Evolutionary conservation across 2,888 invertebrate genomes (phyloP).

Genomic region (Stenurella melanura): DNA sequence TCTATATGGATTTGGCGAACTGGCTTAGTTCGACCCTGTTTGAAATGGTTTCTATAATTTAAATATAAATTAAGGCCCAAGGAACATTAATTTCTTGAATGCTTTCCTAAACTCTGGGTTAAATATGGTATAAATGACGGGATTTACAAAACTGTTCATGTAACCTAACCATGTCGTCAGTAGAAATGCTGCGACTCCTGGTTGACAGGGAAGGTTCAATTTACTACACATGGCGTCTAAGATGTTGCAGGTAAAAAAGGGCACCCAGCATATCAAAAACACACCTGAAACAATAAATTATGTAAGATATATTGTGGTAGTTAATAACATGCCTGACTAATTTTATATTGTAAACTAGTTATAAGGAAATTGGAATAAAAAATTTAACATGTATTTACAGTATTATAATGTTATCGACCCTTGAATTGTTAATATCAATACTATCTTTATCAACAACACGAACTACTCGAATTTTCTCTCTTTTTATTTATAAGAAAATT

Average conservation of each 20-base stretch:
- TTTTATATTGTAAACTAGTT: too few species aligned
- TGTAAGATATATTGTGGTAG: slow-evolving; percentile 44
- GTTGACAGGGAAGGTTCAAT: slow-evolving; percentile 84
- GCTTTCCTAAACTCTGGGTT: slow-evolving; percentile 99
- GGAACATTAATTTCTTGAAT: slow-evolving; percentile 92
- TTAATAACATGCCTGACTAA: not conserved
- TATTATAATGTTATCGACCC: too few species aligned
- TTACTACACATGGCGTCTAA: slow-evolving; percentile 97
- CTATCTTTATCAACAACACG: too few species aligned
- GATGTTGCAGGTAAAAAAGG: slow-evolving; percentile 98
- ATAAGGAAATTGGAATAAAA: too few species aligned
- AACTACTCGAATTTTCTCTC: too few species aligned
- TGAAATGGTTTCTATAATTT: not conserved
- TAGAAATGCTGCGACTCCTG: slow-evolving; percentile 92
- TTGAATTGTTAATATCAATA: too few species aligned
- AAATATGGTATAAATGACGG: slow-evolving; percentile 95
- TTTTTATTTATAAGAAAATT: too few species aligned
- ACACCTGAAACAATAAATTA: slow-evolving; percentile 83
- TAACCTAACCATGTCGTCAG: slow-evolving; percentile 98
- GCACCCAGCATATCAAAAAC: slow-evolving; percentile 98
- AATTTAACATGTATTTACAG: too few species aligned
- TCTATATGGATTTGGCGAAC: not conserved
- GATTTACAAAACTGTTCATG: slow-evolving; percentile 96
- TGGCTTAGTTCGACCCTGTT: not conserved
- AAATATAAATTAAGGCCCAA: slow-evolving; percentile 72